Conservation (phyloP, 2,888 invertebrate species). For the Flabesymbios commensalis region DNA sequence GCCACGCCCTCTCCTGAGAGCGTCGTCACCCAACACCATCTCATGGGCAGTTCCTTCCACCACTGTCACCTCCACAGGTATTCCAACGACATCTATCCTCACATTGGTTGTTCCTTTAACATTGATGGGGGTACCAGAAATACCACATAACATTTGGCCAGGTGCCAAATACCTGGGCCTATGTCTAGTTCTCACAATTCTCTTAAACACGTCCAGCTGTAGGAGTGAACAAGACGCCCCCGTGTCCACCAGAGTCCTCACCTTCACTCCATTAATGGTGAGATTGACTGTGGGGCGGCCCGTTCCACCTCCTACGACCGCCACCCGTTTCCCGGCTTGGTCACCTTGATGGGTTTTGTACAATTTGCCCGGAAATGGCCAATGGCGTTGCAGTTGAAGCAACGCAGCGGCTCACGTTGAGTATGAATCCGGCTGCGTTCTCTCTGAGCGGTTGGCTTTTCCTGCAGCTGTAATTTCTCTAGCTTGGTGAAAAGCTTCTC, state of each 20-base stretch:
- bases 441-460: too few relatives aligned
- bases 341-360: neutral
- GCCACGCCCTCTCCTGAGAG: neutral
- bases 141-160: neutral
- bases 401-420: too few relatives aligned
- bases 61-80: neutral
- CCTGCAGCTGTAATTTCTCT: too few relatives aligned
- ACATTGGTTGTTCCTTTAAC: neutral
- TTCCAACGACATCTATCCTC: neutral
- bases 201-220: neutral
- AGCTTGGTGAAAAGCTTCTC: too few relatives aligned
- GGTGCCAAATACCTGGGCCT: neutral
- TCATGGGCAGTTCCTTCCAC: neutral
- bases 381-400: neutral
- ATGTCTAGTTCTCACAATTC: neutral
- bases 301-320: neutral
- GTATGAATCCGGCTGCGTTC: too few relatives aligned
- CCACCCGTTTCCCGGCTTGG: neutral
- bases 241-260: slow-evolving; percentile 3
- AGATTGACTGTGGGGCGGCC: slow-evolving; percentile 1
- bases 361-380: slow-evolving; percentile 2
- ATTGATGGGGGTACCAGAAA: neutral
- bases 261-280: neutral
- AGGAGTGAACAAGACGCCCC: slow-evolving; percentile 6
- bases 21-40: neutral